Conservation (phyloP, 2,797 vertebrate genomes). For the Danio albolineatus region DNA sequence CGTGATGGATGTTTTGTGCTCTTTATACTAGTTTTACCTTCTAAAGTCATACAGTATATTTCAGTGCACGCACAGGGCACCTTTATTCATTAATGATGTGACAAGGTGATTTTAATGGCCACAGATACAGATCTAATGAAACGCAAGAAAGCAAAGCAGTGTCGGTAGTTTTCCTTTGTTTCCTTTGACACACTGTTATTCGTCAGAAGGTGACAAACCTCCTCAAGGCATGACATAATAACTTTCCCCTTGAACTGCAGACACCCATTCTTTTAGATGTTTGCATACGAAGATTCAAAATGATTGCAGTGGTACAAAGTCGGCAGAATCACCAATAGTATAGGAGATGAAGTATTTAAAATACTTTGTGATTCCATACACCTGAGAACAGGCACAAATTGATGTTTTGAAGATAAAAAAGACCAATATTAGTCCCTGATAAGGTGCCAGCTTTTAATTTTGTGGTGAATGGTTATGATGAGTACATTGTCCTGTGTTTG, state of each 20-base stretch:
- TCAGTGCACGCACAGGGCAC: constrained; percentile 2
- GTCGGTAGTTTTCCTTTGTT: not conserved
- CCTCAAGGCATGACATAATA: constrained; percentile 24
- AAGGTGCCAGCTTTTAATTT: not conserved
- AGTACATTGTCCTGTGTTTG: not conserved
- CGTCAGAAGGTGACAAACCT: constrained; percentile 21
- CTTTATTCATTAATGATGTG: constrained; percentile 1
- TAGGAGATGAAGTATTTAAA: not conserved
- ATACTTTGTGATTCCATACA: not conserved
- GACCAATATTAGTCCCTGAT: constrained; percentile 7
- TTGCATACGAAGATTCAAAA: not conserved
- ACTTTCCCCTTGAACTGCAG: constrained; percentile 18
- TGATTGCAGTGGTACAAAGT: not conserved
- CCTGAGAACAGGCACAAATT: not conserved
- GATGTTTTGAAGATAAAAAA: not conserved
- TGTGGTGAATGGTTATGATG: not conserved
- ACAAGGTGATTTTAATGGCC: constrained; percentile 18
- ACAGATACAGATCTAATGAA: not conserved
- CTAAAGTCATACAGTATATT: not conserved
- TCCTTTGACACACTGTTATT: constrained; percentile 9
- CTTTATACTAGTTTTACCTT: constrained; percentile 12
- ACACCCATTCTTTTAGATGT: not conserved
- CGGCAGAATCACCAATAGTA: not conserved
- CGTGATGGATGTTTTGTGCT: constrained; percentile 5
- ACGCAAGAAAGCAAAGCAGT: not conserved